phyloP scores from a whole-genome alignment of 2,113 vertebrate genomes.

The Phalacrocorax brasilianus region DNA sequence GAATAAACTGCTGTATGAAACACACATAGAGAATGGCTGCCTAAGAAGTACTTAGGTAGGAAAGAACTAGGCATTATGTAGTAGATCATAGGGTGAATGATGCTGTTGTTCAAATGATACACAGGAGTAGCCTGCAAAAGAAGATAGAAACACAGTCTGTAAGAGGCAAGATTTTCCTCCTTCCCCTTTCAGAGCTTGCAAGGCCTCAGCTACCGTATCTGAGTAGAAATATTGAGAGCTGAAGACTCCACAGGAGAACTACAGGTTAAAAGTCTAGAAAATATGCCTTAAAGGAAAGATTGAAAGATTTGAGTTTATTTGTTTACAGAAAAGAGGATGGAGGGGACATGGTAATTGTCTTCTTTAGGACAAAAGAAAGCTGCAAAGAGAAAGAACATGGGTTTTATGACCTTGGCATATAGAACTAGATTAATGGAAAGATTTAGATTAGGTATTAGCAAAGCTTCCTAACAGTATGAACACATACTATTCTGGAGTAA shows the following conservation, averaged over 20 bases:
- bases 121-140: background rate
- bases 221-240: background rate
- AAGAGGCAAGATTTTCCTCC: background rate
- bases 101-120: background rate
- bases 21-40: background rate
- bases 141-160: background rate
- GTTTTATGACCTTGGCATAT: background rate
- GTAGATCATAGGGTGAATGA: background rate
- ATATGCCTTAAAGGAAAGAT: background rate
- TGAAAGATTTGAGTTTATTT: background rate
- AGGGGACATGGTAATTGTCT: background rate
- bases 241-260: background rate
- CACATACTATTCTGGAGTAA: background rate
- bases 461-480: background rate
- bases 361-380: background rate
- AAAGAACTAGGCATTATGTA: background rate
- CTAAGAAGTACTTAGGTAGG: background rate
- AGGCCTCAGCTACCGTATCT: background rate
- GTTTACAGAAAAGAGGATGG: background rate
- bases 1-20: background rate
- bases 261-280: background rate
- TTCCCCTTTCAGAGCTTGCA: background rate
- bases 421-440: background rate
- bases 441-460: background rate
- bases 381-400: background rate